A percentile compares a stretch with the other conserved stretches of the same genome.
These are phyloP conservation scores for Ptilodon capucinus DNA, from an alignment of 2,888 invertebrate species.

Conservation along the genomic window DNA sequence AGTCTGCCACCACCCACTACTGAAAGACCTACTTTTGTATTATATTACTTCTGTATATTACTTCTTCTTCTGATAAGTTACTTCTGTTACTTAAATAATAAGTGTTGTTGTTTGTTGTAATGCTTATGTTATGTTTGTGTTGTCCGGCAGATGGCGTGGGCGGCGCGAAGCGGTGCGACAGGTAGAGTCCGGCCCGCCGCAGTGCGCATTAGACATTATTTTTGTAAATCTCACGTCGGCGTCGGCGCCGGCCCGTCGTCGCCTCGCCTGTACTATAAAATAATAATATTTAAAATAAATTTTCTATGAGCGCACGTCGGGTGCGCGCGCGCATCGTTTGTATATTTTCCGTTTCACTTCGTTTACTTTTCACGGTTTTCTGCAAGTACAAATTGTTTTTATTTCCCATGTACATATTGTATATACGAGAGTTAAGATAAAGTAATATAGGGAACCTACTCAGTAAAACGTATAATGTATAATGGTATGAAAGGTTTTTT, in stretches of 20 bases:
- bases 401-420: conserved; percentile 82
- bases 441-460: conserved; percentile 59
- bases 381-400: conserved; percentile 84
- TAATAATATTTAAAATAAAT: conserved; percentile 42
- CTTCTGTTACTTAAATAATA: not conserved
- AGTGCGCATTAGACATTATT: conserved; percentile 47
- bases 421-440: conserved; percentile 72
- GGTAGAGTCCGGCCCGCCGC: conserved; percentile 45
- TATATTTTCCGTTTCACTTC: conserved; percentile 69
- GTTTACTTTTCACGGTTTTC: conserved; percentile 74
- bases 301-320: conserved; percentile 51
- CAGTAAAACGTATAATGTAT: conserved; percentile 64
- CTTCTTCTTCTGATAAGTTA: not conserved
- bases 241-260: conserved; percentile 46
- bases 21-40: too few species aligned
- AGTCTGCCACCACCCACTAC: too few species aligned
- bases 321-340: conserved; percentile 42
- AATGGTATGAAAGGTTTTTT: conserved; percentile 64
- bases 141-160: conserved; percentile 50
- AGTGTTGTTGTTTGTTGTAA: not conserved
- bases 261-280: conserved; percentile 59
- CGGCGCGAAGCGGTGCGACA: conserved; percentile 58
- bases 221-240: conserved; percentile 68
- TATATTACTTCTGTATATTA: too few species aligned
- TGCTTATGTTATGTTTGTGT: not conserved